Conservation (phyloP, 2,888 invertebrate species). For the Leptothorax acervorum region DNA sequence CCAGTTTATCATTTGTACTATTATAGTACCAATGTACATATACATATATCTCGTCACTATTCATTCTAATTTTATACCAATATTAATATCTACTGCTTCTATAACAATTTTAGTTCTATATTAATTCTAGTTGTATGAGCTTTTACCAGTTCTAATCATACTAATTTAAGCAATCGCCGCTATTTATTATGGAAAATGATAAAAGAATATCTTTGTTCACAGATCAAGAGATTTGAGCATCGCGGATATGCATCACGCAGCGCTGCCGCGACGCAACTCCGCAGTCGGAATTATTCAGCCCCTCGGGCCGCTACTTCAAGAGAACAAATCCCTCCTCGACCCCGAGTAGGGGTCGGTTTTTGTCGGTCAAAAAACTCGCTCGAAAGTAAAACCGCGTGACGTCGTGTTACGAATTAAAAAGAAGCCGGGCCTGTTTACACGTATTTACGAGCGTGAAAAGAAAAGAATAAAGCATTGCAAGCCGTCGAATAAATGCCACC, state of each 20-base stretch:
- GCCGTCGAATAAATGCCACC: neutral
- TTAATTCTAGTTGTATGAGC: neutral
- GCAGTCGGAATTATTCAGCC: slow-evolving; percentile 71
- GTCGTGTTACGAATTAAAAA: slow-evolving; percentile 36
- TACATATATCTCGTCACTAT: neutral
- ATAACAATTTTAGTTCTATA: neutral
- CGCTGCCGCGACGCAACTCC: slow-evolving; percentile 49
- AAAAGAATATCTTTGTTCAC: slow-evolving; percentile 44
- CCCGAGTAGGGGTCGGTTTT: slow-evolving; percentile 57
- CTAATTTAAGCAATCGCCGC: neutral
- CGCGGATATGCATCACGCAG: slow-evolving; percentile 42
- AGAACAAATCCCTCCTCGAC: slow-evolving; percentile 54
- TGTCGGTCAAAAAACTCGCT: slow-evolving; percentile 40
- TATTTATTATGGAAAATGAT: neutral
- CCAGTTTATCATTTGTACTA: neutral
- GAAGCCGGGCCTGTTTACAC: slow-evolving; percentile 24
- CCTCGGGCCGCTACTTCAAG: slow-evolving; percentile 66
- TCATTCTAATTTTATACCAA: neutral
- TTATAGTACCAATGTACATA: neutral
- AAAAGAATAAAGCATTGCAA: slow-evolving; percentile 10
- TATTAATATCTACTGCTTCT: neutral
- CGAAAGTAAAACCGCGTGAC: slow-evolving; percentile 54
- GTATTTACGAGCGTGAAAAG: slow-evolving; percentile 9
- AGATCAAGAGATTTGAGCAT: slow-evolving; percentile 76
- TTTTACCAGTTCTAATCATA: neutral